phyloP scores from a whole-genome alignment of 2,113 vertebrate species.

The Australoheros scitulus region DNA sequence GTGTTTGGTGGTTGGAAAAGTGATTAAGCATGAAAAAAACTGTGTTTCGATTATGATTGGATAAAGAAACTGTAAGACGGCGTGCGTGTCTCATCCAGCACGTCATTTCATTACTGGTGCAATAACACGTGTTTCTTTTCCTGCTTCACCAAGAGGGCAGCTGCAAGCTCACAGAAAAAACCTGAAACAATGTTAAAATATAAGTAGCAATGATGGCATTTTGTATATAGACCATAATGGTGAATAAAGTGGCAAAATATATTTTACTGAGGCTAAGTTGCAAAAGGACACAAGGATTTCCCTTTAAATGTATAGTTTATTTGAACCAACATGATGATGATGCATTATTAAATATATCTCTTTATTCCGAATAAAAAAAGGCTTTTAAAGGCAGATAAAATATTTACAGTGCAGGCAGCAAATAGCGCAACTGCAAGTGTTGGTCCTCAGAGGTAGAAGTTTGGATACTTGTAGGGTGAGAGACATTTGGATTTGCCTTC shows the following conservation, averaged over 20 bases:
- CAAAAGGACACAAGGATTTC: neutral
- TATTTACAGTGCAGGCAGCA: neutral
- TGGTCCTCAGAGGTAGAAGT: constrained; percentile 75
- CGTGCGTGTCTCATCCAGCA: neutral
- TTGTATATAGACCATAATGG: neutral
- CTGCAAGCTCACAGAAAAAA: constrained; percentile 5
- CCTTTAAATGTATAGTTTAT: constrained; percentile 8
- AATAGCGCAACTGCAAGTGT: neutral
- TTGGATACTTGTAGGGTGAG: constrained; percentile 78
- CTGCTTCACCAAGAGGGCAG: constrained; percentile 29
- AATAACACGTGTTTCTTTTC: constrained; percentile 4
- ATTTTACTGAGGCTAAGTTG: neutral
- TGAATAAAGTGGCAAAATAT: neutral
- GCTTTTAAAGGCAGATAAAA: constrained; percentile 13
- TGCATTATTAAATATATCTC: constrained; percentile 39
- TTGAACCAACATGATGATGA: neutral
- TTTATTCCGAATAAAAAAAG: constrained; percentile 45
- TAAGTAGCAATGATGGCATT: neutral
- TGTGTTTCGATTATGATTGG: neutral
- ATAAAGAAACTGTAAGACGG: neutral
- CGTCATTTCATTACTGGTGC: neutral
- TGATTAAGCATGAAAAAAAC: neutral
- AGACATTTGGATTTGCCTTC: constrained; percentile 85
- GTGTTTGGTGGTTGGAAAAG: neutral
- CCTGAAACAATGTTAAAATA: neutral